A percentile compares a stretch with the other conserved stretches of the same genome.
Evolutionary conservation across 2,888 invertebrate species (phyloP).

Genomic region (Steinernema scapterisci): DNA sequence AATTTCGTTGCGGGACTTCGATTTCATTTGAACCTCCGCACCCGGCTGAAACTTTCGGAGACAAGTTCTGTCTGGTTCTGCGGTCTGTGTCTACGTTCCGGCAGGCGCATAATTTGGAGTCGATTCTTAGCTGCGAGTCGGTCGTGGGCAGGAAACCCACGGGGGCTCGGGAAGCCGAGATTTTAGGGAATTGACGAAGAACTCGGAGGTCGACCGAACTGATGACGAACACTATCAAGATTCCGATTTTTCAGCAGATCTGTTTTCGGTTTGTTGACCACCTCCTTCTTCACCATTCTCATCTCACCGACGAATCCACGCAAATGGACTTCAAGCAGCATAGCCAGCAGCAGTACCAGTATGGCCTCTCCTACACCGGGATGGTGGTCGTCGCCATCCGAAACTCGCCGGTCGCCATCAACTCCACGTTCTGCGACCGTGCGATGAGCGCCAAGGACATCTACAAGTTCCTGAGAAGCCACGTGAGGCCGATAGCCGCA

Average conservation of each 20-base stretch:
- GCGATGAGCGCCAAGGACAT: not conserved
- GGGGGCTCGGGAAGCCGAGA: too few species aligned
- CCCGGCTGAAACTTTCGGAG: too few species aligned
- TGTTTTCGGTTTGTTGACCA: not conserved
- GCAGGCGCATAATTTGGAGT: too few species aligned
- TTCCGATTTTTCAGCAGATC: not conserved
- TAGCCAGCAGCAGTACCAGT: not conserved
- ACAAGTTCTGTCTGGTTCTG: too few species aligned
- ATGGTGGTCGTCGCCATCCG: slow-evolving; percentile 6
- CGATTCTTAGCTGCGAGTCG: too few species aligned
- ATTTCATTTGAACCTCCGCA: too few species aligned
- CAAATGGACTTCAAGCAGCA: not conserved
- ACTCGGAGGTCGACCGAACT: too few species aligned
- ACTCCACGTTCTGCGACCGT: not conserved
- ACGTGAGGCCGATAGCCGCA: not conserved
- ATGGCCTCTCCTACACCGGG: not conserved
- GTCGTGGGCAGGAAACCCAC: too few species aligned
- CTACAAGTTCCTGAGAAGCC: slow-evolving; percentile 2
- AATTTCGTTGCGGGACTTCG: too few species aligned
- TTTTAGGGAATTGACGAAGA: too few species aligned
- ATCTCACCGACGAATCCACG: not conserved
- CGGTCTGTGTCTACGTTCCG: too few species aligned
- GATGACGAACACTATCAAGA: too few species aligned
- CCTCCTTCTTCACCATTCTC: not conserved
- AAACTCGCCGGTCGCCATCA: not conserved